Conservation (phyloP, 1,140 invertebrate species). For the Leptoteleia sp. region DNA sequence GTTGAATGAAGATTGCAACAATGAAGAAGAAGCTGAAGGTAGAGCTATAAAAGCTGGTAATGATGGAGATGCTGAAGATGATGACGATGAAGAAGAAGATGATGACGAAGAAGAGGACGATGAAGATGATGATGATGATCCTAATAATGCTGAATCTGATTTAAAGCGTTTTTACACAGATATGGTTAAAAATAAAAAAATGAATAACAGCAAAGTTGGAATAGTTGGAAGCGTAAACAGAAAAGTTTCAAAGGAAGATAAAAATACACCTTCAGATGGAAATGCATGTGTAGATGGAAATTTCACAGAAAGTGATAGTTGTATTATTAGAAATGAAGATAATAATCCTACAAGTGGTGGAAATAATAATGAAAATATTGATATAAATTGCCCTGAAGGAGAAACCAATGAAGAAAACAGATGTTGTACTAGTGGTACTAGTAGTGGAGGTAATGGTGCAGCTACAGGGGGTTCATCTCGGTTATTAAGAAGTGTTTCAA, state of each 20-base stretch:
- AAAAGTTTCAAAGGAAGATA: slow-evolving; percentile 69
- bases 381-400: slow-evolving; percentile 48
- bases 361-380: slow-evolving; percentile 53
- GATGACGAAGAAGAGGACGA: slow-evolving; percentile 77
- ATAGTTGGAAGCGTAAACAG: slow-evolving; percentile 38
- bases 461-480: slow-evolving; percentile 75
- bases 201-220: slow-evolving; percentile 65
- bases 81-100: slow-evolving; percentile 80
- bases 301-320: slow-evolving; percentile 14
- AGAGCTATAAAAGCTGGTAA: slow-evolving; percentile 73
- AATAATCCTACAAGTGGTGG: slow-evolving; percentile 18
- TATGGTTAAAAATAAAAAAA: slow-evolving; percentile 82
- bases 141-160: slow-evolving; percentile 75
- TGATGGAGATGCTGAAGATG: slow-evolving; percentile 78
- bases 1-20: too few species aligned
- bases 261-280: slow-evolving; percentile 13
- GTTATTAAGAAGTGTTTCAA: slow-evolving; percentile 83
- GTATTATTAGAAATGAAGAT: slow-evolving; percentile 33
- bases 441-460: slow-evolving; percentile 70
- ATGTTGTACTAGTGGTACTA: slow-evolving; percentile 72
- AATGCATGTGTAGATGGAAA: slow-evolving; percentile 33
- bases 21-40: too few species aligned
- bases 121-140: slow-evolving; percentile 76
- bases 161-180: slow-evolving; percentile 82
- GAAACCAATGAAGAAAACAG: slow-evolving; percentile 49